Conservation (phyloP, 2,113 vertebrate species). For the Physeter macrocephalus region DNA sequence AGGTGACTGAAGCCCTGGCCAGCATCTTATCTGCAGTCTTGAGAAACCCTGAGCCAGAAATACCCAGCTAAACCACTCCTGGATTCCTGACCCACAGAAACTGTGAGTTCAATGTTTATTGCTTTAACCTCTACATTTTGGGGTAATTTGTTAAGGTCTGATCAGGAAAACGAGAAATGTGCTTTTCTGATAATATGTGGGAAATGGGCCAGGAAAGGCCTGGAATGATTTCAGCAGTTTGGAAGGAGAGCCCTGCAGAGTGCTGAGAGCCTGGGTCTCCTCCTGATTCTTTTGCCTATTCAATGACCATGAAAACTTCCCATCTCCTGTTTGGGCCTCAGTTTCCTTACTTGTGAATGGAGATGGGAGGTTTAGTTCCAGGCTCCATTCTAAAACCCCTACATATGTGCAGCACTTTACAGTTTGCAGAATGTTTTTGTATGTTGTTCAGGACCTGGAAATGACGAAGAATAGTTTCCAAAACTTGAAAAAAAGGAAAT, state of each 20-base stretch:
- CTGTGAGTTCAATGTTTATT: not conserved
- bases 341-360: not conserved
- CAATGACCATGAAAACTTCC: not conserved
- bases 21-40: not conserved
- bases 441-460: not conserved
- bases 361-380: not conserved
- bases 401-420: not conserved
- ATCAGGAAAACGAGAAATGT: not conserved
- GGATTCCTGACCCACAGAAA: conserved; percentile 6
- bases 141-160: not conserved
- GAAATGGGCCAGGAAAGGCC: not conserved
- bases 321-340: not conserved
- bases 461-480: not conserved
- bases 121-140: not conserved
- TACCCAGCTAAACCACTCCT: too few species aligned
- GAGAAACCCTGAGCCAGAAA: not conserved
- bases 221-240: not conserved
- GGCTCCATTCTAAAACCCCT: not conserved
- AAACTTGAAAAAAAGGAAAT: conserved; percentile 6
- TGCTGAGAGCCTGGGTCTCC: not conserved
- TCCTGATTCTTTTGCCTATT: not conserved
- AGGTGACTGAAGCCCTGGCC: not conserved
- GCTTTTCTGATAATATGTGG: not conserved
- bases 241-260: not conserved
- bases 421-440: not conserved